Conservation (phyloP, 2,888 invertebrate genomes). For the Ochropacha duplaris region DNA sequence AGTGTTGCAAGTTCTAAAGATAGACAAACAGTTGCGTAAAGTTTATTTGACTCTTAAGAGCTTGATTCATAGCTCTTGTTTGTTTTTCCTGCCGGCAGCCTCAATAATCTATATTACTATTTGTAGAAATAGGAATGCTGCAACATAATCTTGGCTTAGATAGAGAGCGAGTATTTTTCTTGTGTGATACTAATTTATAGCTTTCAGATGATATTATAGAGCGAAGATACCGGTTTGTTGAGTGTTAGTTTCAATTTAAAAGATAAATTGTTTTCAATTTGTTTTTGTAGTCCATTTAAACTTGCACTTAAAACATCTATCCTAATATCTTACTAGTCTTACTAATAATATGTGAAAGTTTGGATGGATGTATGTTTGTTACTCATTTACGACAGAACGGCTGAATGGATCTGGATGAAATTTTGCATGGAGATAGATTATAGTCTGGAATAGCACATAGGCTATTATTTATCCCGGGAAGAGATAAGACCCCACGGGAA, state of each 20-base stretch:
- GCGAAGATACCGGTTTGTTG: not conserved
- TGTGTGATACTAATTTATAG: not conserved
- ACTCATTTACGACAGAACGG: too few relatives aligned
- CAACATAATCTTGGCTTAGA: not conserved
- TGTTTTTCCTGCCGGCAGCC: conserved; percentile 8
- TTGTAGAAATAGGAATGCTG: not conserved
- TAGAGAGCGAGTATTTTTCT: not conserved
- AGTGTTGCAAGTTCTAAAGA: conserved; percentile 14
- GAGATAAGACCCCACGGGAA: too few relatives aligned
- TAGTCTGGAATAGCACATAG: too few relatives aligned
- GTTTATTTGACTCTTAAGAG: conserved; percentile 35
- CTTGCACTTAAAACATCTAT: too few relatives aligned
- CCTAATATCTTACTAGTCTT: too few relatives aligned
- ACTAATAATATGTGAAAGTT: too few relatives aligned
- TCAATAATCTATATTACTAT: conserved; percentile 5
- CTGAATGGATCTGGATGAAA: too few relatives aligned
- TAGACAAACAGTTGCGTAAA: conserved; percentile 36
- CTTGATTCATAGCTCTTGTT: conserved; percentile 39
- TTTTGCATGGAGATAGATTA: too few relatives aligned
- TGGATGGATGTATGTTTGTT: too few relatives aligned
- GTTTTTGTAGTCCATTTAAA: too few relatives aligned
- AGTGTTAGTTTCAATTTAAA: not conserved
- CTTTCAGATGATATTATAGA: not conserved
- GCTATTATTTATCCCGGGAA: too few relatives aligned
- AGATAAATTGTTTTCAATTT: not conserved